A percentile compares a stretch with the other conserved stretches of the same genome.
These are phyloP conservation scores for Rotaria macrura DNA, from an alignment of 2,888 invertebrate species.

Conservation along the genomic window DNA sequence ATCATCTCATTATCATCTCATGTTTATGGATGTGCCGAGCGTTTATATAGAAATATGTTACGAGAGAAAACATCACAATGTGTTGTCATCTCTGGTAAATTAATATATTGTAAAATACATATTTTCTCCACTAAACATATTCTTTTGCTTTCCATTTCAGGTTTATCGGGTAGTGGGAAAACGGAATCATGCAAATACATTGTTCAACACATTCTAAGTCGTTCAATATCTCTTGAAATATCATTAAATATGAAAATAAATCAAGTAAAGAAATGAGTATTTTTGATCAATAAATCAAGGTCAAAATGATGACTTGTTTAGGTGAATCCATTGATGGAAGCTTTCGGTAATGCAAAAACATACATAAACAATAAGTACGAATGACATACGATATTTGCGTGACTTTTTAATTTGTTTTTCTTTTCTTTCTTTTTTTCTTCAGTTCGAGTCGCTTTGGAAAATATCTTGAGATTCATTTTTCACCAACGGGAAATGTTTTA, in stretches of 20 bases:
- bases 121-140: too few species aligned
- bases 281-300: too few species aligned
- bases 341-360: slow-evolving; percentile 49
- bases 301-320: slow-evolving; percentile 46
- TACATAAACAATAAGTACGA: slow-evolving; percentile 43
- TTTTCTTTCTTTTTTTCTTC: too few species aligned
- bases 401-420: too few species aligned
- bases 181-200: slow-evolving; percentile 63
- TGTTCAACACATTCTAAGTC: slow-evolving; percentile 60
- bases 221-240: slow-evolving; percentile 25
- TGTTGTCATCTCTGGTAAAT: slow-evolving; percentile 61
- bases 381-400: neutral
- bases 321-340: slow-evolving; percentile 47
- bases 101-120: too few species aligned
- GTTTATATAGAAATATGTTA: slow-evolving; percentile 51
- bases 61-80: slow-evolving; percentile 71
- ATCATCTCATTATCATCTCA: slow-evolving; percentile 40
- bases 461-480: slow-evolving; percentile 45
- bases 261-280: neutral
- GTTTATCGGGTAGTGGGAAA: slow-evolving; percentile 48
- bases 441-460: slow-evolving; percentile 48
- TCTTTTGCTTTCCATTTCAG: slow-evolving; percentile 39
- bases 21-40: slow-evolving; percentile 45
- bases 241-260: slow-evolving; percentile 31
- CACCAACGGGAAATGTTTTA: slow-evolving; percentile 70